A percentile compares a stretch with the other conserved stretches of the same genome.
Evolutionary conservation across 2,888 invertebrate genomes (phyloP).

Genomic region (Drosophila tripunctata): DNA sequence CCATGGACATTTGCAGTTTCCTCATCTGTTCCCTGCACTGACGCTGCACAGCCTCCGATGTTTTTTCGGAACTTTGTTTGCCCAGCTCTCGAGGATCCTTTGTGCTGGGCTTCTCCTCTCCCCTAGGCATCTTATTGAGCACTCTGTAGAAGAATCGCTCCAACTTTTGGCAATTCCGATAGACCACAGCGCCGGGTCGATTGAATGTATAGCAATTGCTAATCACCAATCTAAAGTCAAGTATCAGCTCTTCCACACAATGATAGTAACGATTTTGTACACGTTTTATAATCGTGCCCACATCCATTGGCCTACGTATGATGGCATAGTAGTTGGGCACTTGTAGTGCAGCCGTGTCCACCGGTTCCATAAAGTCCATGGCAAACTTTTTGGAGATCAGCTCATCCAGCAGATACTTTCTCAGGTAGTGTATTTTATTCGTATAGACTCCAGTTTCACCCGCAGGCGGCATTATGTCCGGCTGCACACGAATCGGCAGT

Average conservation of each 20-base stretch:
- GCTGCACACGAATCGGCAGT: conserved; percentile 32
- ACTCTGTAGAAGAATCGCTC: conserved; percentile 40
- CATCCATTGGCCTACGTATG: conserved; percentile 39
- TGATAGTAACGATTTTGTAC: conserved; percentile 42
- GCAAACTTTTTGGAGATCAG: conserved; percentile 41
- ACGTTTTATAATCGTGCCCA: conserved; percentile 43
- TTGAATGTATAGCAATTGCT: conserved; percentile 33
- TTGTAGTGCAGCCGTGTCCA: conserved; percentile 21
- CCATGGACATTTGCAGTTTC: conserved; percentile 8
- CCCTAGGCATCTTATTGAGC: conserved; percentile 36
- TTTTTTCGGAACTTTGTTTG: conserved; percentile 9
- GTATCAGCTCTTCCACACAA: conserved; percentile 17
- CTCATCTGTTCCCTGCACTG: conserved; percentile 29
- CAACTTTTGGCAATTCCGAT: conserved; percentile 34
- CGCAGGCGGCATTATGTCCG: conserved; percentile 28
- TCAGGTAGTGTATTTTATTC: conserved; percentile 46
- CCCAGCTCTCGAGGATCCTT: conserved; percentile 29
- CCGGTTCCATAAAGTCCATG: conserved; percentile 44
- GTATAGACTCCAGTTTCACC: conserved; percentile 29
- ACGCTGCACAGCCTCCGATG: conserved; percentile 5
- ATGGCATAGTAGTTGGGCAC: conserved; percentile 30
- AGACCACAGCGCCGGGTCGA: conserved; percentile 14
- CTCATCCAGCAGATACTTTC: conserved; percentile 47
- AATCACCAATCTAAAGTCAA: conserved; percentile 31
- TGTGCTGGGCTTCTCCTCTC: conserved; percentile 38